Evolutionary conservation across 2,797 vertebrate genomes (phyloP).

Genomic region (Gephyroberyx darwinii): DNA sequence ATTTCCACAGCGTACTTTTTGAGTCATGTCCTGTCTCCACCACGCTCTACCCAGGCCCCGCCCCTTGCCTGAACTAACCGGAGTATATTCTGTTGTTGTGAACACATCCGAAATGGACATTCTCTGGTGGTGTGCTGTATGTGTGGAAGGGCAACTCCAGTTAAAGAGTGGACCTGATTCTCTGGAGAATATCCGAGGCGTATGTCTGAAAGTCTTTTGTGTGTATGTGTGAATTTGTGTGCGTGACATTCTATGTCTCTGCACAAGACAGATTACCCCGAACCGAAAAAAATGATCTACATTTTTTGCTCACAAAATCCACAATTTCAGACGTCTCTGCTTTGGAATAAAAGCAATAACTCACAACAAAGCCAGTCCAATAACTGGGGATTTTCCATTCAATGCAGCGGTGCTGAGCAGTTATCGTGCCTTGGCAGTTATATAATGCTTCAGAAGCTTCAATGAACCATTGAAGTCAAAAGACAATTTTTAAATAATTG

Average conservation of each 20-base stretch:
- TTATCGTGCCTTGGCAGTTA: constrained; percentile 3
- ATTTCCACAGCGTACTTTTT: no score
- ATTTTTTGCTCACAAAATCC: not conserved
- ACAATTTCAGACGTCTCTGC: not conserved
- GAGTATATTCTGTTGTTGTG: no score
- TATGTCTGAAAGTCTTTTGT: not conserved
- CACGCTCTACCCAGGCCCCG: no score
- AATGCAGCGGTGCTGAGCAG: constrained; percentile 29
- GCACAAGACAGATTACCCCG: not conserved
- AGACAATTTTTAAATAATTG: constrained; percentile 21
- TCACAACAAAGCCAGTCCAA: constrained; percentile 28
- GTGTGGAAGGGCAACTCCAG: no score
- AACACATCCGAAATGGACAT: no score
- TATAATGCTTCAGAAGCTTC: constrained; percentile 15
- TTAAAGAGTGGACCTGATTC: no score
- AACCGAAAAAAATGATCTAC: not conserved
- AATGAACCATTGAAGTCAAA: constrained; percentile 37
- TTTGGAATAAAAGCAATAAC: constrained; percentile 23
- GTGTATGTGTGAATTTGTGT: not conserved
- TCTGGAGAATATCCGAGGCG: no score
- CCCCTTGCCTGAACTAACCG: no score
- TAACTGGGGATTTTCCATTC: constrained; percentile 26
- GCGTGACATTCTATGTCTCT: constrained; percentile 1
- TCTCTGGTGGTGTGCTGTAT: no score
- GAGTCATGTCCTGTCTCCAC: no score